Evolutionary conservation across 2,888 invertebrate genomes (phyloP), one percentile per base, ranked within the genome.

Genomic region (Muschampia plurimacula): DNA sequence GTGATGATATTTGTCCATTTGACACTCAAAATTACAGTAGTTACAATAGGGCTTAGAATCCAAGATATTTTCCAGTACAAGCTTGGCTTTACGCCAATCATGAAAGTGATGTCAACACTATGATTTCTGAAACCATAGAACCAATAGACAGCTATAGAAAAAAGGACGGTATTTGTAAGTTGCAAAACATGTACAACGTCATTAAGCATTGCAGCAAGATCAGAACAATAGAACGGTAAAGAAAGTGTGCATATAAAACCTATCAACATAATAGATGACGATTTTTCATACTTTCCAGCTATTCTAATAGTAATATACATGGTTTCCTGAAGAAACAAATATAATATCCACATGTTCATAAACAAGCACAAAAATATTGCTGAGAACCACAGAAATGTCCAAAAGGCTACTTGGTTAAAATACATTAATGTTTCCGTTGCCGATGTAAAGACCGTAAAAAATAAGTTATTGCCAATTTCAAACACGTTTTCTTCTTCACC

Each of bases 71-170:
- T 91, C 89, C 88, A 91, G 81, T 87, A 90, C 63, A 86, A 86
- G 71, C 87, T 91, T 0, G 91, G 83, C 79, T 92, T 93, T 13
- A 93, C 85, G 4, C 93, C 93, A 77, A 93, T 90, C 93, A 93
- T 93, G 72, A 93, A 93, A 75, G 87, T 88, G 57, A 93, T 93
- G 74, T 93, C 93, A 15, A 90, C 82, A 49, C 84, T 90, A 68
- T 93, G 93, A 36, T 87, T 89, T 49, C 84, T 82, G 41, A 85
- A 86, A 5, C 92, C 92, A 76, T 93, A 93, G 69, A 89, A 77
- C 92, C 92, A 93, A 80, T 93, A 93, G 46, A 92, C 75, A 39
- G 89, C 82, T 13, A 91, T 68, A 8, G 93, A 90, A 75, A 92
- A 85, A 12, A 90, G 76, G 32, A 91, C 82, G 72, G 82, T 85